Base-by-base conservation (phyloP, 2,888 invertebrate genomes). In the Philaethria dido region DNA sequence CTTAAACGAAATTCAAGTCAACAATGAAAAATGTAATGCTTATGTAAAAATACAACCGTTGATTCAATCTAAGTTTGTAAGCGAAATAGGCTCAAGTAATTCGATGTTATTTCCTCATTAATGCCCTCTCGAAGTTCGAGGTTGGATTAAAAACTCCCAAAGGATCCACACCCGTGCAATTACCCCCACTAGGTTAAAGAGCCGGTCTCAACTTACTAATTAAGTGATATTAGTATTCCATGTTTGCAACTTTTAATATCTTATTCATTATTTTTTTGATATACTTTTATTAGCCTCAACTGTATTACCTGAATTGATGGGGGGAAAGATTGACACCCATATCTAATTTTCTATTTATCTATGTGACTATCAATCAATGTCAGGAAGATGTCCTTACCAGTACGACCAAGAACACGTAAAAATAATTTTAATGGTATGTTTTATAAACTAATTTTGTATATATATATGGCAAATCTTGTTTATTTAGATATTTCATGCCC, bases 31-130 rank as follows among this genome's bases (percentile, higher is more conserved):
- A 86, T 85, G 72, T 77, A 77, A 80, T 80, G 78, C 75, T 83
- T 83, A 85, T 82, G 79, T 78, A 80, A 77, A 79, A 80, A 82
- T 77, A 81, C 80, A 83, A 86, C 84, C 84, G 87, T 88, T 86
- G 87, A 89, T 90, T 91, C 89, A 88, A 89, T 89, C 83, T 86
- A 89, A 91, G 89, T 89, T 89, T 83, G 45, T 18, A 18, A 60
- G 14, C 59, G 14, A 60, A 45, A 60, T 45, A 60, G 29, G 83
- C 80, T 73, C 76, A 76, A 78, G 85, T 89, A 87, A 89, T 89
- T 83, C 81, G 84, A 84, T 86, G 85, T 89, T 89, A 91, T 89
- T 88, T 87, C 83, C 87, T 87, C 88, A 87, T 89, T 88, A 88
- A 86, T 84, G 86, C 81, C 84, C 86, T 85, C 82, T 79, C 78